Percentiles rank a stretch among this genome's conserved stretches.
These are phyloP conservation scores for Heloderma charlesbogerti DNA, from an alignment of 2,113 vertebrate species.

Conservation along the genomic window DNA sequence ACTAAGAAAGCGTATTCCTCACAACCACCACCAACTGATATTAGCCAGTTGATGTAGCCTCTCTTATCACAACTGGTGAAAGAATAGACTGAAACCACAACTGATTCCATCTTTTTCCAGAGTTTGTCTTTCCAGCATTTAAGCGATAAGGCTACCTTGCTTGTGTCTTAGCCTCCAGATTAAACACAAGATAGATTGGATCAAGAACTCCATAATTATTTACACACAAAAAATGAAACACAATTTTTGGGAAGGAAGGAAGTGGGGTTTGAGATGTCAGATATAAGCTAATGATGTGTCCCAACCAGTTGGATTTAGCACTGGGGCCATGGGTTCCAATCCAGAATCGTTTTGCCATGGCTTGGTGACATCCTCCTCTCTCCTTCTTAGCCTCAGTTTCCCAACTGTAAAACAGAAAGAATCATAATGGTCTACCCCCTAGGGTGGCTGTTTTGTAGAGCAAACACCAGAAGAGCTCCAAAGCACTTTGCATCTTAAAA, in stretches of 20 bases:
- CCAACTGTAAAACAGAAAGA: not conserved
- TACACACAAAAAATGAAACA: not conserved
- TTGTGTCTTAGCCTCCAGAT: not conserved
- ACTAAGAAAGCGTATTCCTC: not conserved
- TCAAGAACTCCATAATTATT: not conserved
- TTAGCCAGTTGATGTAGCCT: not conserved
- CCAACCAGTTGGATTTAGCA: not conserved
- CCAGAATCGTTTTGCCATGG: not conserved
- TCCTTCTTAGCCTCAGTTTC: not conserved
- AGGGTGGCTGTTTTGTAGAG: not conserved
- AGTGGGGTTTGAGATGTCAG: not conserved
- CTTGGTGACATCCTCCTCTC: not conserved
- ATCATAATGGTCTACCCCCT: not conserved
- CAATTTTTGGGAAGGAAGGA: no score
- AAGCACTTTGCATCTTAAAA: not conserved
- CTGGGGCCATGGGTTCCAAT: not conserved
- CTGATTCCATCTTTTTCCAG: not conserved
- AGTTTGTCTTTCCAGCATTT: slow-evolving; percentile 9
- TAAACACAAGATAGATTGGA: not conserved
- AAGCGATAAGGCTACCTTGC: not conserved
- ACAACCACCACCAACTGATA: not conserved
- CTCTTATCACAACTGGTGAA: not conserved
- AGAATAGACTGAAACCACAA: slow-evolving; percentile 1
- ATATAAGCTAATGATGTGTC: not conserved
- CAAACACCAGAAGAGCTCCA: not conserved